Evolutionary conservation across 2,113 vertebrate species (phyloP), one percentile per base, ranked within the genome.

Genomic region (Bagarius yarrelli): DNA sequence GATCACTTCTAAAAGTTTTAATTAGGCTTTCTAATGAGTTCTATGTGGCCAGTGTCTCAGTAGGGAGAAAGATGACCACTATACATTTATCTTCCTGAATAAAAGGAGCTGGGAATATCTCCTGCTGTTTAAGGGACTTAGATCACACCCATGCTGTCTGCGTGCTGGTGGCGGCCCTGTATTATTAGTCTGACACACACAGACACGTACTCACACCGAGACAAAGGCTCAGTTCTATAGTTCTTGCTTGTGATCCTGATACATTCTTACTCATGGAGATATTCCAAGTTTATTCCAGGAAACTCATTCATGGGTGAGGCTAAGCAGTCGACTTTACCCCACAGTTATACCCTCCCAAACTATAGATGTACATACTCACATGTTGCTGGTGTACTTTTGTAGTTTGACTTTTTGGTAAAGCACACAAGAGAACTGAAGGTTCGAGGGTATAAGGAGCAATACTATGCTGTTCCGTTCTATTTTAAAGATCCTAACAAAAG

Each of bases 81-180:
- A 61, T 16, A 79, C 23, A 8, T 30, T 82, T 70, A 84, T 89
- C 88, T 87, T 79, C 83, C 40, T 16, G 63, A 83, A 88, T 84
- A 89, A 89, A 83, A 85, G 76, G 64, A 57, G 73, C 67, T 52
- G 55, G 76, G 86, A 84, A 81, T 27, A 74, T 83, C 84, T 75
- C 67, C 86, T 83, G 75, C 89, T 87, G 89, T 78, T 89, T 81
- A 79, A 81, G 74, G 23, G 66, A 70, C 75, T 83, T 83, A 86
- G 76, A 87, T 87, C 80, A 87, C 67, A 75, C 30, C 66, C 27
- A 36, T 32, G 66, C 27, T 63, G 21, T 80, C 56, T 27, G 57
- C 66, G 40, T 55, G 59, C 80, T 74, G 5, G 27, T 67, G 69
- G 75, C 71, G n/a, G 15, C 52, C 78, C 63, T 36, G 15, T 74